A percentile compares a stretch with the other conserved stretches of the same genome.
These are phyloP conservation scores for Epinephelus coioides DNA, from an alignment of 2,797 vertebrate genomes.

Conservation along the genomic window DNA sequence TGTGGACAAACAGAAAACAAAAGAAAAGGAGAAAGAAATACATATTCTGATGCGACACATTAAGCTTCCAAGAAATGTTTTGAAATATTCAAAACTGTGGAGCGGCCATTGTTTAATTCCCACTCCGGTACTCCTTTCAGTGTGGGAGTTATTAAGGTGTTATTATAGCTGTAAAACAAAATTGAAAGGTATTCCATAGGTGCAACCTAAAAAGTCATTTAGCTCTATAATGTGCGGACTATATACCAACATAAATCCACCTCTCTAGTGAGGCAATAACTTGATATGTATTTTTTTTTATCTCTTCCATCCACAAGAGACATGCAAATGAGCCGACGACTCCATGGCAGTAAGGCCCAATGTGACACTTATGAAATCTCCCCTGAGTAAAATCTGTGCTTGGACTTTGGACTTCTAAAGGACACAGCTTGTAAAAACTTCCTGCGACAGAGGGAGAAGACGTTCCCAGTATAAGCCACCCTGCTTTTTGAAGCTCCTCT, in stretches of 20 bases:
- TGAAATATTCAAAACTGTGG: constrained; percentile 30
- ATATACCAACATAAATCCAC: constrained; percentile 45
- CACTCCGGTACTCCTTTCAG: neutral
- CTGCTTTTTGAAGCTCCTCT: constrained; percentile 61
- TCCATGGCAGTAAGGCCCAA: constrained; percentile 40
- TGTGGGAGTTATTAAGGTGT: constrained; percentile 38
- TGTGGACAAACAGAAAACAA: constrained; percentile 35
- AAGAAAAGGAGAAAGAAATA: constrained; percentile 21
- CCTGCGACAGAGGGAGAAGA: constrained; percentile 30
- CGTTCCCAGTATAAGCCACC: constrained; percentile 39
- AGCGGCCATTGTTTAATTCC: neutral
- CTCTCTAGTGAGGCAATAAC: constrained; percentile 26
- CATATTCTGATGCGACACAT: constrained; percentile 9
- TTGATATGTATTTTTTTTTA: constrained; percentile 19
- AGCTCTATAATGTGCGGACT: constrained; percentile 25
- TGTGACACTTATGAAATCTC: constrained; percentile 56
- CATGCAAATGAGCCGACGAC: constrained; percentile 54
- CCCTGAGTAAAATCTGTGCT: constrained; percentile 37
- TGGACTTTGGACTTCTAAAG: constrained; percentile 63
- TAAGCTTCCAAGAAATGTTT: constrained; percentile 17
- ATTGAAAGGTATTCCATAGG: constrained; percentile 21
- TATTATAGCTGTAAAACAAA: constrained; percentile 41
- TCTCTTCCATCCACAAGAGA: constrained; percentile 32
- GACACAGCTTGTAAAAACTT: constrained; percentile 56
- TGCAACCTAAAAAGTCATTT: constrained; percentile 48